A percentile compares a stretch with the other conserved stretches of the same genome.
These are phyloP conservation scores for Diadophis punctatus DNA, from an alignment of 2,113 vertebrate genomes.

Conservation along the genomic window DNA sequence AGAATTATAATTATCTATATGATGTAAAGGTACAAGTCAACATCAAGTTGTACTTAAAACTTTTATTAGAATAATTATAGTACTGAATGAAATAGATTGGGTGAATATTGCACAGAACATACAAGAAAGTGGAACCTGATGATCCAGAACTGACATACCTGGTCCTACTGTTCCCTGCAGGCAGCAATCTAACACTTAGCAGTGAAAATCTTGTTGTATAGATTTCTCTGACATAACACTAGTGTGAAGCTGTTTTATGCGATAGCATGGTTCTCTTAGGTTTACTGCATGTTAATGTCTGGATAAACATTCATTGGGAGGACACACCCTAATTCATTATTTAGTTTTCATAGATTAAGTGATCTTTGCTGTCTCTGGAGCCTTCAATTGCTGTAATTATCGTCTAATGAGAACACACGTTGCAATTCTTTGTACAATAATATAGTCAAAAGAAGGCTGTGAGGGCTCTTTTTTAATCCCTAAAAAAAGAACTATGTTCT, in stretches of 20 bases:
- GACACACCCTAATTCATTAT: constrained; percentile 10
- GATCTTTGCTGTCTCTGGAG: constrained; percentile 18
- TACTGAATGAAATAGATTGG: not conserved
- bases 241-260: not conserved
- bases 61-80: not conserved
- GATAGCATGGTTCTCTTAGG: not conserved
- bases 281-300: not conserved
- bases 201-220: not conserved
- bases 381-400: constrained; percentile 12
- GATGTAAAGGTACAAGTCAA: not conserved
- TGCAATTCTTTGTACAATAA: constrained; percentile 21
- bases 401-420: constrained; percentile 14
- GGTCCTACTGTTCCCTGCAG: not conserved
- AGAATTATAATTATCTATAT: not conserved
- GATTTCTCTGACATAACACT: not conserved
- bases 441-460: not conserved
- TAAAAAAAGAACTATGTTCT: constrained; percentile 34
- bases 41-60: not conserved
- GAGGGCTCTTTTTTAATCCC: not conserved
- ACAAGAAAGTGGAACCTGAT: not conserved
- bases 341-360: constrained; percentile 23
- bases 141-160: not conserved
- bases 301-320: not conserved
- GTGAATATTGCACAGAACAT: not conserved
- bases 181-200: not conserved